These are phyloP conservation scores for Geotrypetes seraphini DNA, from an alignment of 2,797 vertebrate genomes.

Conservation along the genomic window DNA sequence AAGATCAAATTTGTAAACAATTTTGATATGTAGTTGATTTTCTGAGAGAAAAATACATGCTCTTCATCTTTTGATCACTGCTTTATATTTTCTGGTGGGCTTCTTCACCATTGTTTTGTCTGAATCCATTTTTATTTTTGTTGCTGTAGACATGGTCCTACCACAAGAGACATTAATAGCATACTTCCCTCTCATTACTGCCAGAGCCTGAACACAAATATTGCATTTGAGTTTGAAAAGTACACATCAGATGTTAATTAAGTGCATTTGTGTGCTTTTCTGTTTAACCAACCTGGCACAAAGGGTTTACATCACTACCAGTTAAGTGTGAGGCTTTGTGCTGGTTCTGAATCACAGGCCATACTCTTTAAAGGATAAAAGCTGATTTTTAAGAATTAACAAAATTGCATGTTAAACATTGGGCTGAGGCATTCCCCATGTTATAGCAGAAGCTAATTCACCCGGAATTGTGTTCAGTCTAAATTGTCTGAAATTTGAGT, in stretches of 20 bases:
- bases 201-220: slow-evolving; percentile 46
- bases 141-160: slow-evolving; percentile 42
- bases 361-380: slow-evolving; percentile 24
- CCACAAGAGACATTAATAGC: slow-evolving; percentile 54
- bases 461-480: too few species aligned
- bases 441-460: too few species aligned
- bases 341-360: slow-evolving; percentile 26
- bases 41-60: slow-evolving; percentile 15
- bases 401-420: slow-evolving; percentile 23
- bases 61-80: slow-evolving; percentile 25
- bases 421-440: slow-evolving; percentile 19
- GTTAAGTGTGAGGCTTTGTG: slow-evolving; percentile 36
- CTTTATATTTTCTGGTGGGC: slow-evolving; percentile 35
- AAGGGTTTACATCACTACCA: slow-evolving; percentile 39
- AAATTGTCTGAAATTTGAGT: too few species aligned
- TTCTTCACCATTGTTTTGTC: slow-evolving; percentile 47
- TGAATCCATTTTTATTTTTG: slow-evolving; percentile 42
- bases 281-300: slow-evolving; percentile 44
- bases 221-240: slow-evolving; percentile 44
- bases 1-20: slow-evolving; percentile 20
- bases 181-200: slow-evolving; percentile 47
- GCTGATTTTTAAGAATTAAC: slow-evolving; percentile 16
- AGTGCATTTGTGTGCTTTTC: slow-evolving; percentile 37
- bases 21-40: slow-evolving; percentile 16
- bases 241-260: slow-evolving; percentile 57